Evolutionary conservation across 2,113 vertebrate genomes (phyloP), one percentile per base, ranked within the genome.

Genomic region (Rhineura floridana): DNA sequence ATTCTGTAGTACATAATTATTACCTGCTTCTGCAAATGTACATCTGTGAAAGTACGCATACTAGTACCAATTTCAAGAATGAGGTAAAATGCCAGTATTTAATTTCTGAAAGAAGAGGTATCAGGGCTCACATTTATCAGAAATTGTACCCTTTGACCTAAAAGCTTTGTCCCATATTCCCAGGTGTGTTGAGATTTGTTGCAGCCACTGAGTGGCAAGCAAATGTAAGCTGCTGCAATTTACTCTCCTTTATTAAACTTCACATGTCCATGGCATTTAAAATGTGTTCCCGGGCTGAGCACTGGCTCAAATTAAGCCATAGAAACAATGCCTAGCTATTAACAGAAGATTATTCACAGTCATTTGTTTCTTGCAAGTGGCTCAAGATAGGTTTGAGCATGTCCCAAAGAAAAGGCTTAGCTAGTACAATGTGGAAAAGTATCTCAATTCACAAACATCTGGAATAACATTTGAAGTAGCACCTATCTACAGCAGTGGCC

Each of bases 391-490:
- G 13, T 33, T 72, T 84, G 82, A 82, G 13, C 0, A 0, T 63
- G 39, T 83, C 84, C 88, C 91, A 91, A 95, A 91, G 90, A 89
- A 88, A 69, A 84, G 46, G 65, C 46, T 70, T 39, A n/a, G 52
- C 28, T 65, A 85, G 63, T 76, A 62, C 11, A 77, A 63, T 1
- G 23, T 21, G 1, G 78, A 81, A 67, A 30, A 73, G 50, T 84
- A 81, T 3, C 2, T 59, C 55, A 59, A n/a, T n/a, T n/a, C n/a
- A n/a, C n/a, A n/a, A n/a, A n/a, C n/a, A n/a, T n/a, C n/a, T n/a
- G n/a, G n/a, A n/a, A n/a, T n/a, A n/a, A n/a, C n/a, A n/a, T n/a
- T n/a, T n/a, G n/a, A n/a, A n/a, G n/a, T n/a, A n/a, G n/a, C n/a
- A n/a, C n/a, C n/a, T n/a, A n/a, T n/a, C n/a, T n/a, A n/a, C n/a